Base-by-base conservation (phyloP, 2,113 vertebrate species). In the Copsychus sechellarum region DNA sequence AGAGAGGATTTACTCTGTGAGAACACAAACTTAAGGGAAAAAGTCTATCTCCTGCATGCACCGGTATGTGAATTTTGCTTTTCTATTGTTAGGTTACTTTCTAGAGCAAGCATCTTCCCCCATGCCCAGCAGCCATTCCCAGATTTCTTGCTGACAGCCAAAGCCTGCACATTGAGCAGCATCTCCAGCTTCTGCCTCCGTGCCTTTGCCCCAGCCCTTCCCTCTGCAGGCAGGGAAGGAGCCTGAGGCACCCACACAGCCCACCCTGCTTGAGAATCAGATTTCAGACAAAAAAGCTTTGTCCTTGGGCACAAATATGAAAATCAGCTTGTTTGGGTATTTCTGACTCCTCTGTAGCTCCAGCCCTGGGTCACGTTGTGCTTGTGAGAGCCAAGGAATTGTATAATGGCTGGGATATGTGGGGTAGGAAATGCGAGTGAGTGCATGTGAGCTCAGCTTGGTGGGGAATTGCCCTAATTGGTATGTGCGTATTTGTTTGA, bases 281-380 rank as follows among this genome's bases (percentile, higher is more conserved):
- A 86, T 94, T 94, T 95, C 94, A 90, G 76, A 90, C n/a, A 86
- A 62, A 80, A 95, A 92, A 64, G 14, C 72, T 74, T 93, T 94
- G 45, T 96, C 80, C 85, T 92, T 56, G 38, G 72, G 79, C 90
- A 90, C 28, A 88, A 86, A 92, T 90, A 92, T 76, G 90, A 92
- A 96, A 96, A 96, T 96, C 48, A 86, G 48, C 72, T 74, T 53
- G 70, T 70, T 65, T 0, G 13, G 64, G 60, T 93, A 82, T 94
- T 95, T 91, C 71, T 95, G 79, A 70, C 45, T 69, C 45, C 73
- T 19, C 53, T 28, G 40, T 54, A 94, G 40, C 56, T 77, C 48
- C 57, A 86, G 72, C 16, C 25, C 40, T 53, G 72, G 65, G 53
- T 86, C 86, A 93, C 0, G 2, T 50, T 92, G 79, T 64, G 43